Conservation (phyloP, 2,797 vertebrate species). For the Psittacula derbiana region DNA sequence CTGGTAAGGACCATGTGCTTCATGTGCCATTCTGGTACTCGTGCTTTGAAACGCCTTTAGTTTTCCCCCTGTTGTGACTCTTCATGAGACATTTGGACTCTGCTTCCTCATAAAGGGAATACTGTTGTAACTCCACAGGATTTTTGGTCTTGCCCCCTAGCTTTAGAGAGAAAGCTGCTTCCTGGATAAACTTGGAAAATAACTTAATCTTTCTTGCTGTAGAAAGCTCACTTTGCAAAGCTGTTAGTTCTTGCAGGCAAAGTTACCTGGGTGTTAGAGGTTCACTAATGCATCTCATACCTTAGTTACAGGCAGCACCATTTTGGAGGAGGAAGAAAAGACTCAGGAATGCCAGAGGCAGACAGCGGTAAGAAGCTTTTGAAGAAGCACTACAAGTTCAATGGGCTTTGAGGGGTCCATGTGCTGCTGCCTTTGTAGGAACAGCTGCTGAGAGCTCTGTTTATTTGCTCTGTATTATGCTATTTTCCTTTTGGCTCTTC, state of each 20-base stretch:
- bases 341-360: not conserved
- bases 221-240: not conserved
- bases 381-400: not conserved
- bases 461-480: not conserved
- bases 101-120: not conserved
- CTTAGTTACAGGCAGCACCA: constrained; percentile 63
- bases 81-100: not conserved
- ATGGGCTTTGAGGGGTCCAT: not conserved
- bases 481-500: not conserved
- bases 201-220: not conserved
- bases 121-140: not conserved
- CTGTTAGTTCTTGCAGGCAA: not conserved
- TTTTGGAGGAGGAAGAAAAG: constrained; percentile 46
- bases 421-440: not conserved
- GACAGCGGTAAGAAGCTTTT: constrained; percentile 63
- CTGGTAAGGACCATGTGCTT: constrained; percentile 60
- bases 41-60: not conserved
- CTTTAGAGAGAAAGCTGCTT: not conserved
- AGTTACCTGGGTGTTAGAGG: not conserved
- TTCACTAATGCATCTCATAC: not conserved
- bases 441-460: not conserved
- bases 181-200: not conserved
- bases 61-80: not conserved
- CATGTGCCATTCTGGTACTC: not conserved
- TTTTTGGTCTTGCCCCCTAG: not conserved